phyloP scores from a whole-genome alignment of 2,888 invertebrate genomes.

The Nomada fucata region DNA sequence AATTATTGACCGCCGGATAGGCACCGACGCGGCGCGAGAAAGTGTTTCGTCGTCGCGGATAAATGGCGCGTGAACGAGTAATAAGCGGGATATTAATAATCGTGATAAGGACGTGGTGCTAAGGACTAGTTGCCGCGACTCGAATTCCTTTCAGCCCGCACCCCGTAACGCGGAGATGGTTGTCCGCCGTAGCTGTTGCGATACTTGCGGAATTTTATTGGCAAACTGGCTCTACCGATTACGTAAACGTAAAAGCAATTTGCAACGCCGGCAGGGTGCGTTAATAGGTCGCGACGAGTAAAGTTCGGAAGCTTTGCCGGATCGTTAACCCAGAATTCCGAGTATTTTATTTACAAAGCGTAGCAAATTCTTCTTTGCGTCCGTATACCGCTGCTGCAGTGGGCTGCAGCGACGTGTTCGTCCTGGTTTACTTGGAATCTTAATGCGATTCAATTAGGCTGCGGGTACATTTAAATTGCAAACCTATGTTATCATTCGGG shows the following conservation, averaged over 20 bases:
- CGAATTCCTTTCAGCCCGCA: too few relatives aligned
- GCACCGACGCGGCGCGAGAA: slow-evolving; percentile 27
- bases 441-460: neutral
- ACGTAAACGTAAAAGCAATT: neutral
- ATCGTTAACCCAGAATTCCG: neutral
- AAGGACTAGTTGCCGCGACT: slow-evolving; percentile 10
- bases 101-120: slow-evolving; percentile 30
- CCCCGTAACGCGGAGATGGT: neutral
- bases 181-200: neutral
- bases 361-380: neutral
- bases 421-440: neutral
- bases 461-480: slow-evolving; percentile 16
- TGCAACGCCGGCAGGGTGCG: too few relatives aligned
- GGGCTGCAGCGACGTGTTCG: neutral
- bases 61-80: slow-evolving; percentile 59
- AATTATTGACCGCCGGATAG: slow-evolving; percentile 64
- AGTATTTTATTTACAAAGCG: neutral
- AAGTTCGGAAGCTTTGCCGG: neutral
- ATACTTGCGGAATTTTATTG: neutral
- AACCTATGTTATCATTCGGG: neutral
- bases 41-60: slow-evolving; percentile 57
- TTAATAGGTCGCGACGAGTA: neutral
- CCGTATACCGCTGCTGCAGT: too few relatives aligned
- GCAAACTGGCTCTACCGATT: neutral
- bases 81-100: slow-evolving; percentile 59